Evolutionary conservation across 2,888 invertebrate genomes (phyloP).

Genomic region (Cotesia congregata): DNA sequence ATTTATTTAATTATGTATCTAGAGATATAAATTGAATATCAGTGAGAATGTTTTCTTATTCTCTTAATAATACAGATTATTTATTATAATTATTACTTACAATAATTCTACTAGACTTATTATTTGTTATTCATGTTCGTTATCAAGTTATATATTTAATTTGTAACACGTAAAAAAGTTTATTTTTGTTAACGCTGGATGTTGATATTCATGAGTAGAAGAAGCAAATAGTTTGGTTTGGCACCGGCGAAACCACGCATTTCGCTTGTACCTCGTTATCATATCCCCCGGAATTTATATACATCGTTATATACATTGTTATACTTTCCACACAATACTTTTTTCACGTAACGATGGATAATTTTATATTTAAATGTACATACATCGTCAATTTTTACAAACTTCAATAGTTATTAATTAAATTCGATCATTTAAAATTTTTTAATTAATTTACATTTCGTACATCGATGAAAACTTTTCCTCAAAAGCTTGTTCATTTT

Average conservation of each 20-base stretch:
- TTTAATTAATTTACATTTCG: not conserved
- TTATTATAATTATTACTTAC: too few species aligned
- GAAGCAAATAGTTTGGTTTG: conserved; percentile 39
- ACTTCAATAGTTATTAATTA: not conserved
- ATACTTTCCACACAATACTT: conserved; percentile 44
- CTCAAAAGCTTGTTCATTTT: too few species aligned
- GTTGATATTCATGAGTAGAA: conserved; percentile 3
- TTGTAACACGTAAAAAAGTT: conserved; percentile 20
- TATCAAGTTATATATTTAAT: conserved; percentile 20
- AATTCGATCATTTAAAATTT: not conserved
- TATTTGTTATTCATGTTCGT: not conserved
- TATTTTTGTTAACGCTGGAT: conserved; percentile 2
- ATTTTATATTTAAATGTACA: conserved; percentile 10
- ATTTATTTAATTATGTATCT: too few species aligned
- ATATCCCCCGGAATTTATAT: conserved; percentile 38
- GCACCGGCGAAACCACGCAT: conserved; percentile 34
- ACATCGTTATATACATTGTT: conserved; percentile 48
- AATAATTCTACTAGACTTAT: too few species aligned
- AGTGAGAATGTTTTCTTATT: too few species aligned
- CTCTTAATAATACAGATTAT: too few species aligned
- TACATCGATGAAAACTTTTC: not conserved
- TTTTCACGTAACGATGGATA: conserved; percentile 27
- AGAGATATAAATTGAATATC: too few species aligned
- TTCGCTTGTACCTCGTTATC: conserved; percentile 48
- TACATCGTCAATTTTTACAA: conserved; percentile 15